Base-by-base conservation (phyloP, 2,113 vertebrate species). In the Pachypanchax playfairii region DNA sequence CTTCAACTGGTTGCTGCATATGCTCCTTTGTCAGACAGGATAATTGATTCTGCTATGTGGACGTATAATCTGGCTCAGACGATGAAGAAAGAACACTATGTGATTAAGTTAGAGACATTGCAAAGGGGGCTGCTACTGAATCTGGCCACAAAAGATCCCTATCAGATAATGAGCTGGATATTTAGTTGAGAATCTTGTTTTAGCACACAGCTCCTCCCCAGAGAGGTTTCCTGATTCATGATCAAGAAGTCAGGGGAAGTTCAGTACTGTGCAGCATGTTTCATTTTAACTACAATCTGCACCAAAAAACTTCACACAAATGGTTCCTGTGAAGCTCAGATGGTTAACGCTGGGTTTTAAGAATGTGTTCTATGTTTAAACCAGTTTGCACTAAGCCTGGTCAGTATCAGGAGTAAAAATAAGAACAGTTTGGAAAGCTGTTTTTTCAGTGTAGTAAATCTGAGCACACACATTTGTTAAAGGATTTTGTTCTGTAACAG, bases 131-230 rank as follows among this genome's bases (percentile, higher is more conserved):
- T 11, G 12, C 72, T 72, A 80, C 76, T 35, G 21, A 77, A 82
- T 64, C 74, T 46, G 67, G 62, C 56, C 51, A 31, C 9, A 6
- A 21, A n/a, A 82, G 76, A 85, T 78, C 50, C 48, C 46, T 79
- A 80, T 84, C 79, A 78, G 67, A 73, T 87, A 89, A 85, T 84
- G 67, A 80, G 77, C 44, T 66, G 58, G 22, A 56, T 70, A 61
- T 61, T 75, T 73, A 57, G 39, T 44, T 29, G 26, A 49, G 39
- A 63, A 56, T 69, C 26, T 56, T 58, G 63, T 73, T 72, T 24
- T 15, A 72, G 60, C 60, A 55, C 22, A 15, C 20, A 52, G 26
- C 24, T 59, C 42, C 46, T 65, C 46, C 38, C 13, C 49, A 3
- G 24, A 66, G 39, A 47, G 51, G 4, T 50, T 44, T 31, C 55